phyloP scores from a whole-genome alignment of 2,888 invertebrate species.

The Chymomyza caudatula region DNA sequence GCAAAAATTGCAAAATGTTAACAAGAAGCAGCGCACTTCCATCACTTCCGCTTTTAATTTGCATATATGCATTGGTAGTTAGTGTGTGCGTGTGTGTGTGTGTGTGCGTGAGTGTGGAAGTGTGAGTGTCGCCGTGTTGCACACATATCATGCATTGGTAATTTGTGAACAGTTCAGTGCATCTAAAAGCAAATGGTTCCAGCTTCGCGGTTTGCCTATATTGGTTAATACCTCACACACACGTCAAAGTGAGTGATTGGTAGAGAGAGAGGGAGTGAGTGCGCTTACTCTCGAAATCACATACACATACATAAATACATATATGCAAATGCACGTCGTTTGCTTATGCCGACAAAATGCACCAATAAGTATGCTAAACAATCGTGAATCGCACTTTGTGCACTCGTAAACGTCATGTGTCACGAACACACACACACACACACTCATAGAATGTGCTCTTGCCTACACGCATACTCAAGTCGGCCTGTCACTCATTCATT shows the following conservation, averaged over 20 bases:
- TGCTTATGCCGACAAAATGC: slow-evolving; percentile 36
- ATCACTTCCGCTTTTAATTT: slow-evolving; percentile 59
- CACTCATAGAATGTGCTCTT: background rate
- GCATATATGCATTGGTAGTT: slow-evolving; percentile 42
- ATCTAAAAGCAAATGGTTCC: background rate
- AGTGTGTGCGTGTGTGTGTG: background rate
- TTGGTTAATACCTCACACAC: background rate
- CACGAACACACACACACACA: slow-evolving; percentile 6
- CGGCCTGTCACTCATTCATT: no score
- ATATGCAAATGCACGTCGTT: slow-evolving; percentile 45
- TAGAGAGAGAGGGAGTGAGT: no score
- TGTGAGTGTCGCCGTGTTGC: background rate
- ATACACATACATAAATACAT: background rate
- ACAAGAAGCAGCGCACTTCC: slow-evolving; percentile 6
- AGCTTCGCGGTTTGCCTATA: background rate
- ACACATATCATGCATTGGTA: slow-evolving; percentile 35
- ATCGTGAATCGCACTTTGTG: slow-evolving; percentile 16
- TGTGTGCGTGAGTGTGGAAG: background rate
- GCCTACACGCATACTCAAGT: background rate
- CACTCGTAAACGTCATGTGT: background rate
- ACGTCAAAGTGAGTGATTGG: no score
- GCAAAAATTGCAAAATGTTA: slow-evolving; percentile 41
- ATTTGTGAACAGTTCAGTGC: background rate
- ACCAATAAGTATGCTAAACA: slow-evolving; percentile 68
- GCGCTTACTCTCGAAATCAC: no score